These are phyloP conservation scores for Arothron firmamentum DNA, from an alignment of 2,113 vertebrate genomes.

Conservation along the genomic window DNA sequence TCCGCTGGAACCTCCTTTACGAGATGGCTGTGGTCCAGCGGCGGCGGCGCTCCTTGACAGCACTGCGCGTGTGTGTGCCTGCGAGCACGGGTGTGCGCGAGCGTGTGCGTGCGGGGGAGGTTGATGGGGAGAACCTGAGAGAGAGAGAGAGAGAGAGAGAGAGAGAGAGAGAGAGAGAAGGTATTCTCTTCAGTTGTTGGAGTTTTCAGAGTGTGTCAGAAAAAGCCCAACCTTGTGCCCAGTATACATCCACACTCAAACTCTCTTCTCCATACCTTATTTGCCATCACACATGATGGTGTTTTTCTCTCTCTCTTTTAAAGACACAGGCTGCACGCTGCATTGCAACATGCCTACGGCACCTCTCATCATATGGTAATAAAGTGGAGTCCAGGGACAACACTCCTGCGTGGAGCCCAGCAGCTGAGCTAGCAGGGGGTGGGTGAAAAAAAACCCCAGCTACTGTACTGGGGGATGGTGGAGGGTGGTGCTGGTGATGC, in stretches of 20 bases:
- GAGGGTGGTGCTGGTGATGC: slow-evolving; percentile 24
- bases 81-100: slow-evolving; percentile 52
- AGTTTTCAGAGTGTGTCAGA: not conserved
- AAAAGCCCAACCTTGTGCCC: not conserved
- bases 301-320: slow-evolving; percentile 63
- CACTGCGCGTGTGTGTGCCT: slow-evolving; percentile 63
- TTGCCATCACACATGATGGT: slow-evolving; percentile 53
- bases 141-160: slow-evolving; percentile 23
- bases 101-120: slow-evolving; percentile 37
- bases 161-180: slow-evolving; percentile 28
- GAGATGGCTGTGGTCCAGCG: slow-evolving; percentile 72
- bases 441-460: slow-evolving; percentile 30
- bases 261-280: slow-evolving; percentile 1
- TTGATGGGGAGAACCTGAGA: slow-evolving; percentile 28
- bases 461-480: slow-evolving; percentile 29
- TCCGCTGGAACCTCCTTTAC: slow-evolving; percentile 60
- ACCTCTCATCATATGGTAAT: slow-evolving; percentile 64
- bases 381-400: slow-evolving; percentile 58
- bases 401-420: slow-evolving; percentile 44
- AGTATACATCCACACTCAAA: not conserved
- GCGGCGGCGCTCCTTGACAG: slow-evolving; percentile 54
- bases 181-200: slow-evolving; percentile 44
- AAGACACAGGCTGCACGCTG: slow-evolving; percentile 72
- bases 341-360: slow-evolving; percentile 62
- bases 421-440: slow-evolving; percentile 22